These are phyloP conservation scores for Anniella stebbinsi DNA, from an alignment of 2,797 vertebrate genomes.

Conservation along the genomic window DNA sequence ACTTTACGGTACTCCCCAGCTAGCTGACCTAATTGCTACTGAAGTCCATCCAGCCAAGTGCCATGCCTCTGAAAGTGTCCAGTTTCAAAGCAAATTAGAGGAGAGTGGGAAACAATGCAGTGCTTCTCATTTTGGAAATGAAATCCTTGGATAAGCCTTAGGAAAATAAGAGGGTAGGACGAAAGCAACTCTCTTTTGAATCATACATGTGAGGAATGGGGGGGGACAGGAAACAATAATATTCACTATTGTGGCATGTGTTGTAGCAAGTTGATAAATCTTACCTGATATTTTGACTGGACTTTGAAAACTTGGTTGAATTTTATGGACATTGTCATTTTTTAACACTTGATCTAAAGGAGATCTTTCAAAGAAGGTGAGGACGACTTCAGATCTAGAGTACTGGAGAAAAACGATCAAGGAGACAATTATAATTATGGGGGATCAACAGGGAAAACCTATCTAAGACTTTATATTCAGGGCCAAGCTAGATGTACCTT, in stretches of 20 bases:
- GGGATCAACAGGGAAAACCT: neutral
- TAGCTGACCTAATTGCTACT: neutral
- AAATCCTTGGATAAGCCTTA: neutral
- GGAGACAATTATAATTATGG: constrained; percentile 6
- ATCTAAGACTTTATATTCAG: constrained; percentile 3
- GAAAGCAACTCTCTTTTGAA: neutral
- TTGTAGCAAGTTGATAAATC: constrained; percentile 37
- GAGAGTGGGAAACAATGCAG: neutral
- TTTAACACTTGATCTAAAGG: constrained; percentile 95
- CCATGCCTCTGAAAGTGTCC: neutral
- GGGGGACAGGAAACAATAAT: neutral
- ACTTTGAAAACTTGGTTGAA: constrained; percentile 95
- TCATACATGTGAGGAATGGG: constrained; percentile 7
- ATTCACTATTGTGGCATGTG: neutral
- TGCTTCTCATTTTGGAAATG: neutral
- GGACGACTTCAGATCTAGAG: constrained; percentile 96
- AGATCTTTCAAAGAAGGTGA: constrained; percentile 97
- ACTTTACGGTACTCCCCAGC: neutral
- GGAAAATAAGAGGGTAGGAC: neutral
- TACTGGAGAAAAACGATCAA: constrained; percentile 80
- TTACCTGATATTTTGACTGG: constrained; percentile 95
- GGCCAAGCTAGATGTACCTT: neutral
- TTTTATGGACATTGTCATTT: constrained; percentile 94
- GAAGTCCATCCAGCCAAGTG: neutral
- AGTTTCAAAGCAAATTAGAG: constrained; percentile 5